These are phyloP conservation scores for Perizoma flavofasciatum DNA, from an alignment of 2,888 invertebrate species.

Conservation along the genomic window DNA sequence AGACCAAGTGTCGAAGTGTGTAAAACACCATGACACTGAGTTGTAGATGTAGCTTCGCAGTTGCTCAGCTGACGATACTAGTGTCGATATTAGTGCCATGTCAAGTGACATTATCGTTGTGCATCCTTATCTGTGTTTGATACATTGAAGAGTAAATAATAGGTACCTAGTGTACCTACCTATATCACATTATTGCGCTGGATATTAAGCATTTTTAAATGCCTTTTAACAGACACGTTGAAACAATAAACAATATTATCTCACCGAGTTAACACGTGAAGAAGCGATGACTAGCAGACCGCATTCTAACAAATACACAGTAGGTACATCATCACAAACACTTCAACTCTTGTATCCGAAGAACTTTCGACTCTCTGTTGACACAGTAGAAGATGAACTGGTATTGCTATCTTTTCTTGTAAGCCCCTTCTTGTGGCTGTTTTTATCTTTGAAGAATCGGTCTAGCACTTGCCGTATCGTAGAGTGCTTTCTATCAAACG, in stretches of 20 bases:
- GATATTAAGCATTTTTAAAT: no score
- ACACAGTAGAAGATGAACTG: constrained; percentile 49
- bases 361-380: constrained; percentile 44
- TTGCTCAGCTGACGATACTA: no score
- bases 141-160: no score
- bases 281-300: constrained; percentile 48
- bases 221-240: not conserved
- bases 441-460: constrained; percentile 76
- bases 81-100: no score
- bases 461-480: constrained; percentile 87
- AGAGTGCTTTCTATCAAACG: constrained; percentile 88
- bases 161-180: no score
- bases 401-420: constrained; percentile 60
- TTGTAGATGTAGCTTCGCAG: no score
- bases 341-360: constrained; percentile 46
- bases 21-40: no score
- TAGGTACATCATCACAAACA: constrained; percentile 38
- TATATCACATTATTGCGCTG: no score
- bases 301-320: constrained; percentile 42
- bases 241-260: constrained; percentile 41
- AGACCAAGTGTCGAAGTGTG: no score
- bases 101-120: no score
- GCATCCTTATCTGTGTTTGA: no score
- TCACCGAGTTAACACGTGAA: constrained; percentile 39
- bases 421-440: constrained; percentile 47